Evolutionary conservation across 2,888 invertebrate species (phyloP).

Genomic region (Salticus scenicus): DNA sequence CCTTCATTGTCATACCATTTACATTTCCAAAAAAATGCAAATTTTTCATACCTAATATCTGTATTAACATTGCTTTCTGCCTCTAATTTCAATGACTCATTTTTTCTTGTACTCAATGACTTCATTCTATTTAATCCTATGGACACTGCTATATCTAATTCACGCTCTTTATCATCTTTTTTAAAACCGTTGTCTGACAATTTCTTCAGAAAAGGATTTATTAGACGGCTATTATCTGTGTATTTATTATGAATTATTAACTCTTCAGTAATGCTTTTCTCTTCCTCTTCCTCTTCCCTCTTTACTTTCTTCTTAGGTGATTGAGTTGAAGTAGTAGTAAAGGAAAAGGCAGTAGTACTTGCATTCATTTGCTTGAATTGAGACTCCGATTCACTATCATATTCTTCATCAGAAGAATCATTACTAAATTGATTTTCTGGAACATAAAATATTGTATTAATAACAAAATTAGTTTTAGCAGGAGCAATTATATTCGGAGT

Average conservation of each 20-base stretch:
- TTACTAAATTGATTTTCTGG: neutral
- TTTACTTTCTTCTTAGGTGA: neutral
- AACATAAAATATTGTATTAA: neutral
- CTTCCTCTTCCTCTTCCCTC: neutral
- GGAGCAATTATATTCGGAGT: neutral
- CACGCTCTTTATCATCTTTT: neutral
- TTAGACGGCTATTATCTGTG: neutral
- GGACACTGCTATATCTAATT: neutral
- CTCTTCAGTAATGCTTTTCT: too few relatives aligned
- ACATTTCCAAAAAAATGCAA: neutral
- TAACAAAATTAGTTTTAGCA: neutral
- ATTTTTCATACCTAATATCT: neutral
- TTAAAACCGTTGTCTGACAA: neutral
- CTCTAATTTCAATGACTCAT: neutral
- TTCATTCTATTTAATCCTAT: neutral
- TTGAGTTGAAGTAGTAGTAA: neutral
- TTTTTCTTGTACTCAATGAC: neutral
- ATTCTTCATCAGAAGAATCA: neutral
- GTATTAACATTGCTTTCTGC: neutral
- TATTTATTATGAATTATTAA: neutral
- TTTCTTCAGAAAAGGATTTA: neutral
- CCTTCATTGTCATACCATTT: neutral
- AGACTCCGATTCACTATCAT: neutral
- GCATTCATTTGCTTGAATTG: neutral
- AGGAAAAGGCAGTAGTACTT: neutral